phyloP scores from a whole-genome alignment of 2,888 invertebrate genomes.

The Oscheius onirici region DNA sequence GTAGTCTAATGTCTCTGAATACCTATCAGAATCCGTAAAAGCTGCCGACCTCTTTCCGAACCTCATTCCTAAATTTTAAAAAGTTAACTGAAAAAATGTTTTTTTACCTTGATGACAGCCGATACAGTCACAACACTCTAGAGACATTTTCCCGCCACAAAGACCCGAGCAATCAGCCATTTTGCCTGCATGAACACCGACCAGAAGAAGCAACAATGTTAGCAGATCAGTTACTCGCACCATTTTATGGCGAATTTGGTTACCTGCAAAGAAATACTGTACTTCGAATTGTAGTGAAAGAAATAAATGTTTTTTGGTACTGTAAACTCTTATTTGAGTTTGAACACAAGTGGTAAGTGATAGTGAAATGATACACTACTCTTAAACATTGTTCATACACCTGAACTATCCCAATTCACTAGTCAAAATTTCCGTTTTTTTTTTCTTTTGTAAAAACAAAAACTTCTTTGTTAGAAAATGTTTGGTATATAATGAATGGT shows the following conservation, averaged over 20 bases:
- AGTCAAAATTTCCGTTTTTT: no score
- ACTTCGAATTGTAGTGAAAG: background rate
- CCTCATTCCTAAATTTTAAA: conserved; percentile 31
- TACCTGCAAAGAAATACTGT: conserved; percentile 16
- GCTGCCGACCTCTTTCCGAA: conserved; percentile 24
- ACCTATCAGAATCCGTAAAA: background rate
- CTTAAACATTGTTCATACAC: no score
- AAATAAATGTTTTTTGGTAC: background rate
- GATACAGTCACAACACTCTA: conserved; percentile 29
- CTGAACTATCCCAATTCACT: no score
- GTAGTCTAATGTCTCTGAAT: background rate
- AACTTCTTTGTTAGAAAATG: no score
- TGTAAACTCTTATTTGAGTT: no score
- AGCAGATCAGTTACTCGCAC: conserved; percentile 26
- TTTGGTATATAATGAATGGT: no score
- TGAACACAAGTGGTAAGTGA: no score
- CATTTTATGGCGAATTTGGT: conserved; percentile 2
- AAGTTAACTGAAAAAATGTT: background rate
- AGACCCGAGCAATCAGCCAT: conserved; percentile 17
- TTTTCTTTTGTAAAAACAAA: no score
- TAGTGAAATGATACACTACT: no score
- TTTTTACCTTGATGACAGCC: conserved; percentile 32
- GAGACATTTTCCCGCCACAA: conserved; percentile 21
- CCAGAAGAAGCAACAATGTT: conserved; percentile 15
- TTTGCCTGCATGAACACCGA: background rate